Evolutionary conservation across 2,888 invertebrate species (phyloP), one percentile per base, ranked within the genome.

Genomic region (Apotomis turbidana): DNA sequence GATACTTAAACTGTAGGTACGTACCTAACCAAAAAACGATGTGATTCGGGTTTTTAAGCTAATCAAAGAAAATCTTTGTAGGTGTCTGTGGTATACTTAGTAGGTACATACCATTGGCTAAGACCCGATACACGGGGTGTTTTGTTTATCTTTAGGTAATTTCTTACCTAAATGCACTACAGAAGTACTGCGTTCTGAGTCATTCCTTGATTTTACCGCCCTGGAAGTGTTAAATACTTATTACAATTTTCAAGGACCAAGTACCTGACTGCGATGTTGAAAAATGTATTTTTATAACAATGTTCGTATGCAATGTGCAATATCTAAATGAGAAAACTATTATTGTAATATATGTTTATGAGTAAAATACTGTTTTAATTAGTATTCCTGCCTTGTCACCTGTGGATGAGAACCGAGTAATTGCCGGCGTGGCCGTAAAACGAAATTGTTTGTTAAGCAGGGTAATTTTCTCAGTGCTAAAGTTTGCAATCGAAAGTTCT

Each of bases 401-500:
- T 67, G 41, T 51, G 49, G 62, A 68, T 62, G 27, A 60, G 15
- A 71, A 49, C 10, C 5, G 49, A 67, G 66, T 67, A 49, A 49
- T 54, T 38, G 60, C 51, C 46, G 69, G 55, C 49, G 55, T 41
- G 55, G 71, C 57, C 38, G 36, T 71, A 67, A 71, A 68, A 71
- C 51, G 61, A 57, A 85, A 84, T 87, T 86, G 89, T 90, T 89
- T 86, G 79, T 81, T 78, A 81, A 85, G 86, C 84, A 83, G 85
- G 83, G 83, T 82, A 85, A 87, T 86, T 88, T 82, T 72, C 77
- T 75, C 71, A 78, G 80, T 79, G 77, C 78, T 81, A 78, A 84
- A 89, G 85, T 89, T 88, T 83, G 80, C 76, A 81, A 89, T 90
- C 85, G 86, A 85, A 88, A 90, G 89, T 88, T 85, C 80, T 81